Evolutionary conservation across 2,113 vertebrate genomes (phyloP).

Genomic region (Gobio gobio): DNA sequence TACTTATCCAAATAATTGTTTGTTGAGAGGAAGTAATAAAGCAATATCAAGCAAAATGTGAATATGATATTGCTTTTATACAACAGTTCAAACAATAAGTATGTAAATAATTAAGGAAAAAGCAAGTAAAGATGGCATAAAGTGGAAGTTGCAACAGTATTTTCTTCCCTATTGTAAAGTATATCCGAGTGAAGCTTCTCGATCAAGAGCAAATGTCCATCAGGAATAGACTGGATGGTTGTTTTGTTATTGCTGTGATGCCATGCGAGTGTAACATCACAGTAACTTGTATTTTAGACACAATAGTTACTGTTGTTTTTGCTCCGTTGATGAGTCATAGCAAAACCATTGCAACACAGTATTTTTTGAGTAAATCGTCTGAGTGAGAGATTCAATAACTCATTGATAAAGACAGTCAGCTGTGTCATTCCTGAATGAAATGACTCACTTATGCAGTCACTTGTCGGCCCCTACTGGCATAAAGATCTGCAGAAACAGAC

Average conservation of each 20-base stretch:
- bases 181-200: too few relatives aligned
- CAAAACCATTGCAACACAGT: background rate
- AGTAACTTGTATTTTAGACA: background rate
- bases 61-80: background rate
- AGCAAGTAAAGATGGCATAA: too few relatives aligned
- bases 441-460: background rate
- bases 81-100: background rate
- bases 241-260: too few relatives aligned
- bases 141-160: too few relatives aligned
- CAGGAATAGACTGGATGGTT: too few relatives aligned
- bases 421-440: background rate
- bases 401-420: background rate
- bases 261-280: too few relatives aligned
- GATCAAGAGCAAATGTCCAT: too few relatives aligned
- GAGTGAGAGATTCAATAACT: background rate
- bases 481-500: background rate
- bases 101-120: background rate
- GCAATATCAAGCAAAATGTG: too few relatives aligned
- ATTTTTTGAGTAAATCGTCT: background rate
- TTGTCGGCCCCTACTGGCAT: background rate
- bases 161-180: too few relatives aligned
- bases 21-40: too few relatives aligned
- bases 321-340: background rate
- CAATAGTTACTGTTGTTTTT: background rate
- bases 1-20: too few relatives aligned